Base-by-base conservation (phyloP, 2,888 invertebrate species). In the Hipparchia semele region DNA sequence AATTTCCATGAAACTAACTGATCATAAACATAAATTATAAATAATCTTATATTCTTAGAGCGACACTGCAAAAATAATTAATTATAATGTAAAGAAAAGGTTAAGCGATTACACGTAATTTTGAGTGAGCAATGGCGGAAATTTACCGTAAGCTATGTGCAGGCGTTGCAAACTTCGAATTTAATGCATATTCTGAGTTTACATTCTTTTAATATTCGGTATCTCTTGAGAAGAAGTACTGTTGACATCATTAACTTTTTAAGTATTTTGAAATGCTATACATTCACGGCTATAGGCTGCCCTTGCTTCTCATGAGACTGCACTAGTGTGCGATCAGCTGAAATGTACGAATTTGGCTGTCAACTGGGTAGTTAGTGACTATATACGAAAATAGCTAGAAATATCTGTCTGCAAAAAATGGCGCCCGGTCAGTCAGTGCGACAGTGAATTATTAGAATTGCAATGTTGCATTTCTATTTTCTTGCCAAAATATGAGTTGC, bases 401-500 rank as follows among this genome's bases (percentile, higher is more conserved):
- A 68, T 49, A 60, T 59, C 58, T 65, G 65, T 33, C 65, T 33
- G 59, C 33, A 68, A 68, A 68, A 59, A 68, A 68, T 51, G 68
- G 68, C 68, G 59, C 68, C 59, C 59, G 6, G 68, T 51, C 68
- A 68, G 49, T 68, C 56, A 59, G 58, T 60, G 58, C 33, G 59
- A 60, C 68, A 58, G 58, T 68, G 68, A 68, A 68, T 68, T 59
- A 68, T 68, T 60, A 59, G 49, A 23, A 59, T 33, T 68, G 59
- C 68, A 68, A 60, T 68, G 59, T 68, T 68, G 60, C 68, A 68
- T 46, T 68, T 68, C 23, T 13, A 58, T 58, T 58, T 58, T 58
- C 59, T 60, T 68, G 68, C 68, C 68, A 68, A 60, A 68, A 59
- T 49, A 54, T 9, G 39, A 56, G 45, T 45, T 51, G 51, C 12